phyloP scores from a whole-genome alignment of 2,113 vertebrate species.

The Budorcas taxicolor region DNA sequence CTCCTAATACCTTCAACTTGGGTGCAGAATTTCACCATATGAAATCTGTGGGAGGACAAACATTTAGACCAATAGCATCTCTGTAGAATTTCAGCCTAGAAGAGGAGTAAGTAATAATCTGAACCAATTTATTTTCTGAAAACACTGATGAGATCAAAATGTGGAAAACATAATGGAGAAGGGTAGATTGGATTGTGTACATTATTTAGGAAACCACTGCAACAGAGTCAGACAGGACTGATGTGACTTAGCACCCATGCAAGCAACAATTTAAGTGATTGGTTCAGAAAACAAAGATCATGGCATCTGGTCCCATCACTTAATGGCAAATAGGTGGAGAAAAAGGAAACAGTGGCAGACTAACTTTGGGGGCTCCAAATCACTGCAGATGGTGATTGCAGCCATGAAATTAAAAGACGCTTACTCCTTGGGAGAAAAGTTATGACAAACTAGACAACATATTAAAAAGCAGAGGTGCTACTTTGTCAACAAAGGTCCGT shows the following conservation, averaged over 20 bases:
- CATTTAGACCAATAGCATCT: neutral
- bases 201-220: neutral
- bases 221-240: neutral
- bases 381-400: neutral
- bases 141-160: neutral
- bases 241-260: neutral
- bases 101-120: neutral
- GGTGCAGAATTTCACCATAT: neutral
- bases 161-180: neutral
- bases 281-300: neutral
- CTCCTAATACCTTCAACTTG: neutral
- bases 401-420: neutral
- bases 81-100: neutral
- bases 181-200: neutral
- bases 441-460: neutral
- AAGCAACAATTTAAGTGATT: neutral
- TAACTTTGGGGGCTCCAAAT: neutral
- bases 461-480: neutral
- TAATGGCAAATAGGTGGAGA: neutral
- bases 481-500: neutral
- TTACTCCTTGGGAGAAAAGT: neutral
- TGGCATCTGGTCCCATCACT: neutral
- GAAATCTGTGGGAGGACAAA: neutral
- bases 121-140: neutral
- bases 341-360: neutral